These are phyloP conservation scores for Pipistrellus pipistrellus DNA, from an alignment of 2,797 vertebrate genomes.

Conservation along the genomic window DNA sequence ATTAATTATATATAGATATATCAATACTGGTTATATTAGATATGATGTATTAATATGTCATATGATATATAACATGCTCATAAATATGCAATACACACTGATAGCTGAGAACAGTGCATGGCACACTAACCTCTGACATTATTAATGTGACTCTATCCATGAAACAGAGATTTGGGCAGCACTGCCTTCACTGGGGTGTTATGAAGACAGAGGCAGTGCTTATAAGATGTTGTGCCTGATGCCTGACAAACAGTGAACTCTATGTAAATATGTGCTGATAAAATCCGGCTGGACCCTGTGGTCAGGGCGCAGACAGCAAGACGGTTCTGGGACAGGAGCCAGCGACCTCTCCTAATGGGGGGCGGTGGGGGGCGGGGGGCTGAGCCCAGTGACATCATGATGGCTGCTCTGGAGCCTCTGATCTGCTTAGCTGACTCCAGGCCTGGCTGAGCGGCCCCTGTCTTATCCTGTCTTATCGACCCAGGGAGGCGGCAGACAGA, in stretches of 20 bases:
- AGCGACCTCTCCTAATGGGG: background rate
- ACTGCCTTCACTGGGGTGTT: background rate
- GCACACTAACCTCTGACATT: background rate
- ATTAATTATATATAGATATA: background rate
- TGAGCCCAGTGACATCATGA: background rate
- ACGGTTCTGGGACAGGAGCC: background rate
- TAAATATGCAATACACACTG: background rate
- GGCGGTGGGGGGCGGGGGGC: background rate
- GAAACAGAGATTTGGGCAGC: background rate
- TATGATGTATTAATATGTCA: too few species aligned
- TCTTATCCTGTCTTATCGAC: conserved; percentile 80
- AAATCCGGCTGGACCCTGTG: background rate
- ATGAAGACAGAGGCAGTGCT: background rate
- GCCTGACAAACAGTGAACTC: background rate
- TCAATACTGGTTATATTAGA: background rate
- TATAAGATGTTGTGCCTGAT: background rate
- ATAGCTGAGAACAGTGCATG: background rate
- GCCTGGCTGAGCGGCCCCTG: conserved; percentile 48
- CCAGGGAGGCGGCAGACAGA: conserved; percentile 77
- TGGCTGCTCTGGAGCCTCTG: background rate
- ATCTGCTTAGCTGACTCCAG: conserved; percentile 42
- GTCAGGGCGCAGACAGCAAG: conserved; percentile 36
- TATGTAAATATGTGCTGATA: background rate
- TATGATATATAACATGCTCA: background rate
- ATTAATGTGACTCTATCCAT: background rate